Base-by-base conservation (phyloP, 2,113 vertebrate species). In the Triplophysa siluroides region DNA sequence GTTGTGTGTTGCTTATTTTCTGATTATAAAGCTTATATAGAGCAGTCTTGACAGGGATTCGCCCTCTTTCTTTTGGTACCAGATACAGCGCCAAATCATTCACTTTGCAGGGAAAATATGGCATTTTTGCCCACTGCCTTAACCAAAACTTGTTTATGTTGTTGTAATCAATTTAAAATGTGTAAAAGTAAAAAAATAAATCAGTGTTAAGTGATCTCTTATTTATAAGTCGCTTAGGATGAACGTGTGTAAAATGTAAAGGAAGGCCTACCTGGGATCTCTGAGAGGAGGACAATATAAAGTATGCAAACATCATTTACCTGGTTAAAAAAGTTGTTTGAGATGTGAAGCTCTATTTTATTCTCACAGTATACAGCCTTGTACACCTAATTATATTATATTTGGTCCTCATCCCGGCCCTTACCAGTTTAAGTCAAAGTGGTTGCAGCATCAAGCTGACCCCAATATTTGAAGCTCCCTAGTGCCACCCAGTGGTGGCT, bases 11-110 rank as follows among this genome's bases (percentile, higher is more conserved):
- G 1, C 14, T 7, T 38, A 85, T 63, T 41, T 16, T 68, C 5
- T 83, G 64, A 16, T 54, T 38, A 58, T 63, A 78, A 3, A 14
- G 16, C 33, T 68, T 11, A 81, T 80, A 56, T 62, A 76, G 12
- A 83, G 76, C 9, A 85, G 52, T 54, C 79, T 73, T 52, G 43
- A 71, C 2, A 81, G 76, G 38, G 72, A 33, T 78, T 58, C 52
- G 8, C 78, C 64, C 0, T 80, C 68, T 79, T 63, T 87, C 63
- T 82, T 54, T 69, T 85, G 83, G 65, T 85, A 87, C 85, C 85
- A 87, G 7, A 85, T 38, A 68, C 81, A 74, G 8, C 8, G 5
- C 13, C 41, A 71, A 21, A 19, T 19, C 61, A 0, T 21, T 64
- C n/a, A 60, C 52, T 76, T 69, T 52, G 41, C 83, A 84, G 58